Conservation (phyloP, 2,113 vertebrate genomes). For the Pardalotus punctatus region DNA sequence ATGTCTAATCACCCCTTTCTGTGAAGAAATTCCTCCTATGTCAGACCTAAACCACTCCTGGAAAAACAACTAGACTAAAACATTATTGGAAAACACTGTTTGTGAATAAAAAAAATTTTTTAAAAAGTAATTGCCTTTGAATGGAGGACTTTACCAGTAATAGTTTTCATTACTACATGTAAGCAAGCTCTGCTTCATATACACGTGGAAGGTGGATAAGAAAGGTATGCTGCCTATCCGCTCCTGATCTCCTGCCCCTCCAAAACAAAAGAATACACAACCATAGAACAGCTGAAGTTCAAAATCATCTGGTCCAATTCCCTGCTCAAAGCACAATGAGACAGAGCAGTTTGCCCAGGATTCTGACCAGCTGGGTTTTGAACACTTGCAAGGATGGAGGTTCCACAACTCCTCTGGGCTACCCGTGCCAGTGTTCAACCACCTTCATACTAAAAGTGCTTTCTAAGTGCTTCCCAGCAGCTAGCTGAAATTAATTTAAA, state of each 20-base stretch:
- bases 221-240: neutral
- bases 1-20: neutral
- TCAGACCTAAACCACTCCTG: neutral
- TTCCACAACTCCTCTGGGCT: neutral
- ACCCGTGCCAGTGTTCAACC: fast-evolving
- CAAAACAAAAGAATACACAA: neutral
- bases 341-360: neutral
- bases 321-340: neutral
- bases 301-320: neutral
- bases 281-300: neutral
- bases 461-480: neutral
- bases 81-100: neutral
- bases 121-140: neutral
- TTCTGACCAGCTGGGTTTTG: neutral
- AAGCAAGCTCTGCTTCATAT: neutral
- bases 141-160: neutral
- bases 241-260: neutral
- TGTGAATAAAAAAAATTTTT: neutral
- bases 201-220: fast-evolving
- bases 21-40: neutral
- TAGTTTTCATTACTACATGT: neutral
- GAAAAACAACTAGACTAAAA: neutral
- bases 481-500: neutral
- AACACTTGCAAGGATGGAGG: neutral
- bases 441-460: neutral